A percentile compares a stretch with the other conserved stretches of the same genome.
Conservation (phyloP, 2,888 invertebrate genomes). For the Trachelus tabidus region DNA sequence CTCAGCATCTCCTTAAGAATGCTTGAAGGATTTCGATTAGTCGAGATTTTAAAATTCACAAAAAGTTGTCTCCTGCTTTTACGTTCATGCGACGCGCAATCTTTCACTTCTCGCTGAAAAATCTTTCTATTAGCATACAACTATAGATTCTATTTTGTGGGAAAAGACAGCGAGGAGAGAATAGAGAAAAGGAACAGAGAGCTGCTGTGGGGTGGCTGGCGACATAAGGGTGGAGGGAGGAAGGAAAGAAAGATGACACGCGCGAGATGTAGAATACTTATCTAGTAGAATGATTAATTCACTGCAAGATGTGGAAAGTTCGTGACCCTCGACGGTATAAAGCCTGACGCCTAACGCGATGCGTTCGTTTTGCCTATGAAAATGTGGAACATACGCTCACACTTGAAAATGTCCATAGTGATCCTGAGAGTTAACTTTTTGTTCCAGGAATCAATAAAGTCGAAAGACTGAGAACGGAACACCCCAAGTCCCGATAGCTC, state of each 20-base stretch:
- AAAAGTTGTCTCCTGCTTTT: background rate
- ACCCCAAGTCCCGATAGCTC: background rate
- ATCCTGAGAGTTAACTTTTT: background rate
- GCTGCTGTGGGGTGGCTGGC: background rate
- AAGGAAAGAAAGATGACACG: background rate
- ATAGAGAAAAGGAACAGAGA: background rate
- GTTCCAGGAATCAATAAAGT: background rate
- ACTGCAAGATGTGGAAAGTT: background rate
- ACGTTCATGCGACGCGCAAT: too few species aligned
- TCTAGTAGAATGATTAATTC: background rate
- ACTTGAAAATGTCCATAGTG: background rate
- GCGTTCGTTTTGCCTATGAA: background rate
- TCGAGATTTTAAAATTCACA: background rate
- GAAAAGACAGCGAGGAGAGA: background rate
- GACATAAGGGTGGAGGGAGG: background rate
- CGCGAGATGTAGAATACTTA: background rate
- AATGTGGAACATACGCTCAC: background rate
- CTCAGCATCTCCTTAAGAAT: background rate
- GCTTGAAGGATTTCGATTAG: background rate
- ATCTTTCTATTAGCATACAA: background rate
- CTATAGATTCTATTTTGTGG: background rate
- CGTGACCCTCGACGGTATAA: background rate
- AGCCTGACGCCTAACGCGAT: background rate
- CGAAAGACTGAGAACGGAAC: background rate
- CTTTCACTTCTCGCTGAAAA: background rate